These are phyloP conservation scores for Ophiothrix spiculata DNA, from an alignment of 35 echinoderm and acorn worm species.

Conservation along the genomic window DNA sequence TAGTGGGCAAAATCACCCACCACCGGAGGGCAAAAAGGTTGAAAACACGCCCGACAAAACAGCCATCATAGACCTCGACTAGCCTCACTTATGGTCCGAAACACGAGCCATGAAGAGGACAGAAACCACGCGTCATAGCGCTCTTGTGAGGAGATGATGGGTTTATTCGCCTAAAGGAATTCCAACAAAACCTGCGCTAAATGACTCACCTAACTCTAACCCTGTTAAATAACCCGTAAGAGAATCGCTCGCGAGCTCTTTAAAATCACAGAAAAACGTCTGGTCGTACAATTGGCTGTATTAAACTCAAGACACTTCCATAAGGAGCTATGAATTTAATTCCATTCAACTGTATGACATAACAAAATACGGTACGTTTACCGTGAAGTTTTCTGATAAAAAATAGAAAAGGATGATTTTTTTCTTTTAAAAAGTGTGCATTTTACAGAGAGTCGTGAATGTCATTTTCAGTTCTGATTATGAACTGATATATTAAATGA, in stretches of 20 bases:
- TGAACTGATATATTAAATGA: too few species aligned
- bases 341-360: not conserved
- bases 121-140: not conserved
- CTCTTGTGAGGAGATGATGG: not conserved
- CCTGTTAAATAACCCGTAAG: not conserved
- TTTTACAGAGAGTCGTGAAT: too few species aligned
- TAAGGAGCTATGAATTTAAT: not conserved
- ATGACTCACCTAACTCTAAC: slow-evolving; percentile 1
- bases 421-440: too few species aligned
- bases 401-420: too few species aligned
- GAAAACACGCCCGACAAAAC: slow-evolving; percentile 8
- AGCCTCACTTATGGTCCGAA: not conserved
- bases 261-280: not conserved
- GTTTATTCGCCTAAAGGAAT: not conserved
- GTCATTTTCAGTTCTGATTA: too few species aligned
- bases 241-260: too few species aligned
- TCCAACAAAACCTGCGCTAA: not conserved
- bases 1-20: not conserved
- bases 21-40: not conserved
- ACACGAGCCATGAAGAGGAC: not conserved
- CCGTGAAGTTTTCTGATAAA: not conserved
- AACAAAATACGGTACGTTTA: too few species aligned
- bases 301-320: not conserved
- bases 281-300: not conserved
- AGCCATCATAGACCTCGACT: not conserved